phyloP scores from a whole-genome alignment of 2,797 vertebrate species.

The Pseudochromis fuscus region DNA sequence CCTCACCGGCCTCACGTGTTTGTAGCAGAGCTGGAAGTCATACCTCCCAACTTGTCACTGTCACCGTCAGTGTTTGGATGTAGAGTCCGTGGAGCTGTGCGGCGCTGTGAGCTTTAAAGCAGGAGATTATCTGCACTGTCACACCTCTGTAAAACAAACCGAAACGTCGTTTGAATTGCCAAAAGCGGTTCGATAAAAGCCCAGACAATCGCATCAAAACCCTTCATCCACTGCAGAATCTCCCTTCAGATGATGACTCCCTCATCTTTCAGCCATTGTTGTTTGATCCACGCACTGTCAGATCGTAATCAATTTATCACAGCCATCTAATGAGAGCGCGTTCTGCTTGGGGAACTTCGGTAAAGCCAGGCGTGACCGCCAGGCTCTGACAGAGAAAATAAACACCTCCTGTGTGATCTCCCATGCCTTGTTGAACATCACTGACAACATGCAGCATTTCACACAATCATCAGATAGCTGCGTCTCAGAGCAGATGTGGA shows the following conservation, averaged over 20 bases:
- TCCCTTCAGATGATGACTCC: constrained; percentile 46
- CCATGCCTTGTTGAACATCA: constrained; percentile 54
- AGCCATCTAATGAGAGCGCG: constrained; percentile 26
- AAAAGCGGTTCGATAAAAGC: constrained; percentile 18
- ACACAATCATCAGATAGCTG: constrained; percentile 41
- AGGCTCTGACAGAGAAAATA: constrained; percentile 61
- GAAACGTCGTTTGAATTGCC: constrained; percentile 1
- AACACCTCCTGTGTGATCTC: constrained; percentile 62
- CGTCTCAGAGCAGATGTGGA: constrained; percentile 43
- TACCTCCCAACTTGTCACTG: neutral
- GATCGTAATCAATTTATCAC: constrained; percentile 59
- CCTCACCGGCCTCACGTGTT: no score
- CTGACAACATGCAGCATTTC: constrained; percentile 36
- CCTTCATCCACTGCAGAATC: neutral
- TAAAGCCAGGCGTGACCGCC: constrained; percentile 50
- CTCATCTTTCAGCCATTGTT: constrained; percentile 15
- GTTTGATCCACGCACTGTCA: constrained; percentile 25
- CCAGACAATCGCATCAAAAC: constrained; percentile 8
- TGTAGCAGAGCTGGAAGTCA: neutral
- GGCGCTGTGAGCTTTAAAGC: constrained; percentile 4
- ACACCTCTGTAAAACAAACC: constrained; percentile 27
- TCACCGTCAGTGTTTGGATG: neutral
- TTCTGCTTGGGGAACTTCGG: constrained; percentile 58
- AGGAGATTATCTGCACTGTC: constrained; percentile 14
- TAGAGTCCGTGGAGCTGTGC: constrained; percentile 1